Conservation (phyloP, 2,888 invertebrate species). For the Amiota minor region DNA sequence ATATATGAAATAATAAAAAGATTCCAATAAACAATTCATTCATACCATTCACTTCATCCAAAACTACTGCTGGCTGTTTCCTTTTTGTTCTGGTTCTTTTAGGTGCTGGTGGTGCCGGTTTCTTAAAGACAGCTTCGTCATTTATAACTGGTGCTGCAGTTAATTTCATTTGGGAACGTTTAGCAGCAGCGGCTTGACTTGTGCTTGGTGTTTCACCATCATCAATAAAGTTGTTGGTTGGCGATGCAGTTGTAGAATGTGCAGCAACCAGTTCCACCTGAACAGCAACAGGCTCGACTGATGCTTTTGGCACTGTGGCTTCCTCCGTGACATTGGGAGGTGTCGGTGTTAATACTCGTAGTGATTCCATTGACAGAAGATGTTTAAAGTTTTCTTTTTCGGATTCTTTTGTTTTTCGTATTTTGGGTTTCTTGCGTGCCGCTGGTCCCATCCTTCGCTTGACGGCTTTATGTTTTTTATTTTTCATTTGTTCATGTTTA, state of each 20-base stretch:
- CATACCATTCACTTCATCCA: background rate
- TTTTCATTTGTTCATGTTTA: too few species aligned
- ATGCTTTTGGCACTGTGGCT: background rate
- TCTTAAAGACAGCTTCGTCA: slow-evolving; percentile 45
- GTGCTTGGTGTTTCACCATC: slow-evolving; percentile 39
- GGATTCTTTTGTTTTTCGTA: too few species aligned
- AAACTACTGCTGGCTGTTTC: background rate
- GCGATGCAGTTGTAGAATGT: slow-evolving; percentile 18
- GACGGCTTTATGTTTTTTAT: too few species aligned
- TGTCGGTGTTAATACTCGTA: background rate
- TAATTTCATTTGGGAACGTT: background rate
- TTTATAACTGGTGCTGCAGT: background rate
- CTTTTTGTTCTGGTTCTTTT: background rate
- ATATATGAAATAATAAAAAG: background rate
- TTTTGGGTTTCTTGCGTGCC: too few species aligned
- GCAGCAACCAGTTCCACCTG: background rate
- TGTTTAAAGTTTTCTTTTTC: too few species aligned
- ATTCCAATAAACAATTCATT: slow-evolving; percentile 31
- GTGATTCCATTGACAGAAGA: background rate
- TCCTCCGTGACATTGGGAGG: background rate
- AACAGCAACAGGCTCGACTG: background rate
- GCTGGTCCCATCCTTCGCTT: too few species aligned
- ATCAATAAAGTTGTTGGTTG: background rate
- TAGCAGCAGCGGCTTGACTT: slow-evolving; percentile 34
- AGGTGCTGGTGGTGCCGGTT: slow-evolving; percentile 42